These are phyloP conservation scores for Parauchenoglanis ngamensis DNA, from an alignment of 2,797 vertebrate species.

Conservation along the genomic window DNA sequence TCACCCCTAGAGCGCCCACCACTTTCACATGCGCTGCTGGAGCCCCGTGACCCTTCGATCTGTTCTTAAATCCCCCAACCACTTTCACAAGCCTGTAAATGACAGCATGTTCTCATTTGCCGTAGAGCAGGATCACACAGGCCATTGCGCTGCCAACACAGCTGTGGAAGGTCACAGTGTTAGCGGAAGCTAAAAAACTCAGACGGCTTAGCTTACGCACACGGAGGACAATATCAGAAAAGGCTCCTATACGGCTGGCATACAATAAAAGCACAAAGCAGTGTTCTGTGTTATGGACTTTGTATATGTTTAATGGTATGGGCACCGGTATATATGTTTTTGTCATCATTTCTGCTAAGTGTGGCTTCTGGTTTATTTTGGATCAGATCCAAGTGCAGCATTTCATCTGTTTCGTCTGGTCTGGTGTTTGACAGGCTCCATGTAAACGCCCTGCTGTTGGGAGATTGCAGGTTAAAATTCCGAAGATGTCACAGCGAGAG, in stretches of 20 bases:
- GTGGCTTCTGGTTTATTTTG: not conserved
- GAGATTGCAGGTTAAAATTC: slow-evolving; percentile 36
- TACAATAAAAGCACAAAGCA: not conserved
- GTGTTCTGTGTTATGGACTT: not conserved
- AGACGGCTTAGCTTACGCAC: not conserved
- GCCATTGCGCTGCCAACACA: slow-evolving; percentile 22
- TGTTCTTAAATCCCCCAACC: slow-evolving; percentile 35
- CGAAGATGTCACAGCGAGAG: slow-evolving; percentile 23
- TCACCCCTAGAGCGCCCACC: slow-evolving; percentile 57
- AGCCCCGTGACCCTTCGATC: slow-evolving; percentile 19
- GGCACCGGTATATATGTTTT: not conserved
- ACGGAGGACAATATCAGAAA: not conserved
- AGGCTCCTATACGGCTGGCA: not conserved
- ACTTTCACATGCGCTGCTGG: slow-evolving; percentile 63
- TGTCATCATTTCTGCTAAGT: not conserved
- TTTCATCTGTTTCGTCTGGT: slow-evolving; percentile 12
- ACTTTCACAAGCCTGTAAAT: slow-evolving; percentile 34
- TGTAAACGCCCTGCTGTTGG: slow-evolving; percentile 27
- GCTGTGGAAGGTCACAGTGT: slow-evolving; percentile 30
- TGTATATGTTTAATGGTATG: not conserved
- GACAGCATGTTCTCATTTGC: slow-evolving; percentile 36
- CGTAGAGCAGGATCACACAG: slow-evolving; percentile 26
- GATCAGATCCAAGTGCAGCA: not conserved
- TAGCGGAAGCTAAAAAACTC: slow-evolving; percentile 14
- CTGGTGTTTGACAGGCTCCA: slow-evolving; percentile 8